These are phyloP conservation scores for Halcyon badia DNA, from an alignment of 2,797 vertebrate species.

Conservation along the genomic window DNA sequence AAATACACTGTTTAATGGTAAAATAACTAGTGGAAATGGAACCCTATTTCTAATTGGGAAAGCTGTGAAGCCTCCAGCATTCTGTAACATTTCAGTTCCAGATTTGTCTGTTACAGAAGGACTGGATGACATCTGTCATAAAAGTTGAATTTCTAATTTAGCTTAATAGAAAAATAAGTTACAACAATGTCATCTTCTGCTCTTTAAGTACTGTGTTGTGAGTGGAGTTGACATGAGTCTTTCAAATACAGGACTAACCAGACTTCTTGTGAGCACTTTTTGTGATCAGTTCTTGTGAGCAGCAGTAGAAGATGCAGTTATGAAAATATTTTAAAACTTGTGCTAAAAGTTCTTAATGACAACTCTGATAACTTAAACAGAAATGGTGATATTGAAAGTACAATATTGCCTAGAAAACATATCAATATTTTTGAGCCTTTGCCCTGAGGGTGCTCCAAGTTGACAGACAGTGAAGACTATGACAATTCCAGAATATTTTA, in stretches of 20 bases:
- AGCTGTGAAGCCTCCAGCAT: neutral
- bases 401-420: neutral
- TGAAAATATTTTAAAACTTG: neutral
- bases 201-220: neutral
- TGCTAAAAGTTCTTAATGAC: neutral
- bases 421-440: neutral
- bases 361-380: neutral
- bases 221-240: neutral
- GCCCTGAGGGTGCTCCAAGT: neutral
- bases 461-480: neutral
- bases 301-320: neutral
- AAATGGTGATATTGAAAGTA: neutral
- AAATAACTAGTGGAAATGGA: slow-evolving; percentile 12
- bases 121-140: slow-evolving; percentile 23
- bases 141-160: slow-evolving; percentile 26
- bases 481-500: neutral
- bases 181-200: neutral
- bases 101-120: neutral
- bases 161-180: slow-evolving; percentile 7
- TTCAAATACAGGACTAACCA: neutral
- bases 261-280: neutral
- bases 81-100: slow-evolving; percentile 8
- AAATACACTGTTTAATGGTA: neutral
- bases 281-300: neutral
- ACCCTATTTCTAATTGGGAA: neutral